Base-by-base conservation (phyloP, 1,140 invertebrate species). In the Drosophila melanica region DNA sequence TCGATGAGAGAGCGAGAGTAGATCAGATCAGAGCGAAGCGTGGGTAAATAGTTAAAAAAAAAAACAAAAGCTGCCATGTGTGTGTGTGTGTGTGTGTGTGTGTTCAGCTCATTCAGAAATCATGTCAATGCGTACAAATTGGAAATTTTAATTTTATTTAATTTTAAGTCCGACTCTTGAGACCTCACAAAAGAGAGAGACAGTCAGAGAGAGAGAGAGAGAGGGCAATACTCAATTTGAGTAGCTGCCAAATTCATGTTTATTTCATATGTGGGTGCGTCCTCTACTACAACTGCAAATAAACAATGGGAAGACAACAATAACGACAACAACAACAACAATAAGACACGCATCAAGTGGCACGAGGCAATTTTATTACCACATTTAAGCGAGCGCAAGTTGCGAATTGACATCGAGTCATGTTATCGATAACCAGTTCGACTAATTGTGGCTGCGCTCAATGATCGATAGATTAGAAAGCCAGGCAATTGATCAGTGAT, bases 81-180 rank as follows among this genome's bases (percentile, higher is more conserved):
- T 9, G 41, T 65, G 11, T 11, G 12, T 63, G 12, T 51, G 16
- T 41, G 14, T 27, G 12, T 53, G 14, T 8, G 16, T 44, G 35
- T 35, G 35, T 7, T 35, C 3, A 7, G 37, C 30, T 74, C 55
- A 37, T 70, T 70, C 50, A 48, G 77, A 75, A 85, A 81, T 81
- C 75, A 80, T 86, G 81, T 85, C 81, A 85, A 85, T 77, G 77
- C 73, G 77, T 37, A 74, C 60, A 69, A 84, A 85, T 77, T 85
- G 81, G 58, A 80, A 86, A 86, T 33, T 51, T 62, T 27, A 27
- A 27, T 27, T 27, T 27, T 7, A 27, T 27, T 27, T 27, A 27
- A 27, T 27, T 60, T 62, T 3, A 67, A 58, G 51, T 12, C 10
- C 6, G 7, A 39, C 51, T 54, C 37, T 11, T 54, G 12, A 41